Base-by-base conservation (phyloP, 2,888 invertebrate species). In the Hirtodrosophila confusa region DNA sequence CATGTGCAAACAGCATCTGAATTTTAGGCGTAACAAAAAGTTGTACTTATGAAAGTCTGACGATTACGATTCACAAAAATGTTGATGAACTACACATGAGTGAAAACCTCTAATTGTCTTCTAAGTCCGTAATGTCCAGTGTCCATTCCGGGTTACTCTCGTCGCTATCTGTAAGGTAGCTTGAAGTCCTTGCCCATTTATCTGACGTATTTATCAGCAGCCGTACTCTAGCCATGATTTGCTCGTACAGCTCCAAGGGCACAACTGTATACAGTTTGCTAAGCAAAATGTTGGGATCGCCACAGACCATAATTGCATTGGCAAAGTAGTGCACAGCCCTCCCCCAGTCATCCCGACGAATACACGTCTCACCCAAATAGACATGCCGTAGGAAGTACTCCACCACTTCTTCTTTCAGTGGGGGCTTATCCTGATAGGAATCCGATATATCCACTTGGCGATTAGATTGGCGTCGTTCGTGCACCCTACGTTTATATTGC, bases 341-440 rank as follows among this genome's bases (percentile, higher is more conserved):
- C 3, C 41, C 35, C 36, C 55, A 45, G 0, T 70, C 24, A 4
- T 53, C 36, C 2, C n/a, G 11, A 7, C 56, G 17, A 2, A 47
- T 10, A 9, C 53, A 53, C 1, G n/a, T 39, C 37, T 71, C 70
- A 8, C 65, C 70, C 48, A 61, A 17, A 4, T 56, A 55, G 0
- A 71, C 60, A 12, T 56, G 48, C 10, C 49, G 36, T 37, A 67
- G 24, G 54, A 67, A 66, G 31, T 67, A 67, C 11, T 67, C 48
- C 6, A 67, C 36, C 27, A 66, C 27, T 3, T 67, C 51, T 3
- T 36, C 31, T 0, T 33, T 64, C 3, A 64, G 6, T 0, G 49
- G 49, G 0, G 43, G 0, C 5, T 37, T 4, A 0, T 0, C 2
- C 0, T 24, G 6, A 4, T 29, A n/a, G 1, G 17, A 17, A 17